These are phyloP conservation scores for Mya arenaria DNA, from an alignment of 1,140 invertebrate genomes.

Conservation along the genomic window DNA sequence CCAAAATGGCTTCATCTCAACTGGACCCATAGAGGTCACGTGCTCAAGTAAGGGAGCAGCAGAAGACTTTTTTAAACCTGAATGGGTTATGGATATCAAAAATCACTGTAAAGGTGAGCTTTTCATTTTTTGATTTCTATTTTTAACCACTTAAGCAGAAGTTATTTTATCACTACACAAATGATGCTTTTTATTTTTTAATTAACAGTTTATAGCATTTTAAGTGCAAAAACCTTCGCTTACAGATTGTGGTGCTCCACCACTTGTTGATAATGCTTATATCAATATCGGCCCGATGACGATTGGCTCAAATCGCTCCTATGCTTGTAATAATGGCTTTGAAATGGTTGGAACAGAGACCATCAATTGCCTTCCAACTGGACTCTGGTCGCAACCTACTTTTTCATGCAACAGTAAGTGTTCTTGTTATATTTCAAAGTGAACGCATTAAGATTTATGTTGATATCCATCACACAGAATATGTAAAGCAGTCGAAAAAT, in stretches of 20 bases:
- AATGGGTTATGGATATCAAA: background rate
- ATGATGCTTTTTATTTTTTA: too few relatives aligned
- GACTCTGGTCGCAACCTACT: constrained; percentile 9
- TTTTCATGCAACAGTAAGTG: constrained; percentile 39
- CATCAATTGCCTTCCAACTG: constrained; percentile 8
- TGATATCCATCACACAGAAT: too few relatives aligned
- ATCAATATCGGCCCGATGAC: constrained; percentile 3
- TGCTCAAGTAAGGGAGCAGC: background rate
- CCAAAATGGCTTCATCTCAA: constrained; percentile 13
- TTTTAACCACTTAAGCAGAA: too few relatives aligned
- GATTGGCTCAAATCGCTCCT: constrained; percentile 11
- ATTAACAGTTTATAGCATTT: too few relatives aligned
- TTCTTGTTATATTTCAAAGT: too few relatives aligned
- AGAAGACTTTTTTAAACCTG: background rate
- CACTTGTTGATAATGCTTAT: constrained; percentile 26
- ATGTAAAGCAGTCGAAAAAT: too few relatives aligned
- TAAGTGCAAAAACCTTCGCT: too few relatives aligned
- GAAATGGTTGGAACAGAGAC: background rate
- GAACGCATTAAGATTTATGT: too few relatives aligned
- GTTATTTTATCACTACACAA: too few relatives aligned
- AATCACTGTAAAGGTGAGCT: constrained; percentile 27
- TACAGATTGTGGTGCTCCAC: constrained; percentile 41
- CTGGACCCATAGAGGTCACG: constrained; percentile 18
- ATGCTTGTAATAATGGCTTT: constrained; percentile 9
- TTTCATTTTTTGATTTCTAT: too few relatives aligned